Evolutionary conservation across 2,888 invertebrate species (phyloP).

Genomic region (Pollenia labialis): DNA sequence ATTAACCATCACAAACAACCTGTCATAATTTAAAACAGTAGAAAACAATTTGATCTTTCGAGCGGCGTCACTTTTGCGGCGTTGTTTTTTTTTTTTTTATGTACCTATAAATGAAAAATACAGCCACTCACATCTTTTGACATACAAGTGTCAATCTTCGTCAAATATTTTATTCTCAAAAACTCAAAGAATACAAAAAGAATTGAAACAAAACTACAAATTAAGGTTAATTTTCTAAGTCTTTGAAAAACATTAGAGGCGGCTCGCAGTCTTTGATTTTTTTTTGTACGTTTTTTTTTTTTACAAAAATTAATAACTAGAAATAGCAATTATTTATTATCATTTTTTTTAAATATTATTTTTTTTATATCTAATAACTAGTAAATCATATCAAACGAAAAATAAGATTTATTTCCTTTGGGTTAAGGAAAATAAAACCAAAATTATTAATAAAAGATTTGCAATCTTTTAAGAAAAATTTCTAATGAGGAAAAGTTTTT

Average conservation of each 20-base stretch:
- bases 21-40: conserved; percentile 53
- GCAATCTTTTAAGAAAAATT: conserved; percentile 56
- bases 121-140: conserved; percentile 42
- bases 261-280: conserved; percentile 50
- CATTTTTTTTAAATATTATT: conserved; percentile 18
- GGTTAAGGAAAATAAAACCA: neutral
- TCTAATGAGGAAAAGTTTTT: conserved; percentile 65
- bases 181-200: conserved; percentile 7
- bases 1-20: conserved; percentile 32
- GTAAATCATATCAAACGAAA: conserved; percentile 56
- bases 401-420: conserved; percentile 67
- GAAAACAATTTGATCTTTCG: conserved; percentile 23
- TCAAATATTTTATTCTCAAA: conserved; percentile 47
- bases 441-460: conserved; percentile 68
- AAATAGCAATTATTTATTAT: conserved; percentile 9
- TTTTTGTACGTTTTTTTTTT: neutral
- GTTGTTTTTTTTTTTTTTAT: conserved; percentile 9
- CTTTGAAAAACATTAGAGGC: conserved; percentile 19
- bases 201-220: conserved; percentile 63
- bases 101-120: conserved; percentile 6
- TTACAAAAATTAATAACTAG: neutral
- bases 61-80: conserved; percentile 37
- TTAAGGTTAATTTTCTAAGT: conserved; percentile 68
- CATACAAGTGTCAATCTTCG: conserved; percentile 72
- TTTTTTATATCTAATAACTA: conserved; percentile 48